Percentiles rank a stretch among this genome's conserved stretches.
Evolutionary conservation across 1,140 invertebrate genomes (phyloP).

Genomic region (Gerris buenoi): DNA sequence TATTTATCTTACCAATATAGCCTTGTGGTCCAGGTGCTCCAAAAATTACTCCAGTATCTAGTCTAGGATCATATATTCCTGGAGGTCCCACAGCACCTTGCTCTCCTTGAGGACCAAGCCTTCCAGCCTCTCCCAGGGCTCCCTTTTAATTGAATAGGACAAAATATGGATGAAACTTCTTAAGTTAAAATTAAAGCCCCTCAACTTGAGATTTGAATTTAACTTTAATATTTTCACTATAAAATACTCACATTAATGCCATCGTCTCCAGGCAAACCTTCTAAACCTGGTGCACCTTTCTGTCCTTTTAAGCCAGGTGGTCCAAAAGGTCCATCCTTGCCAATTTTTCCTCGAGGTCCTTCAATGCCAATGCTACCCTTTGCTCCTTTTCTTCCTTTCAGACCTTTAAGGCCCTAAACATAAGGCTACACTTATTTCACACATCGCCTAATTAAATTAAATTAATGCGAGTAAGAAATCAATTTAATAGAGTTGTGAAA

Average conservation of each 20-base stretch:
- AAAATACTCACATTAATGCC: slow-evolving; percentile 8
- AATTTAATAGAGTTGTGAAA: background rate
- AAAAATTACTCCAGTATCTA: background rate
- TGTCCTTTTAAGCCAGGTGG: slow-evolving; percentile 45
- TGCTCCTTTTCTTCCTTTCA: slow-evolving; percentile 21
- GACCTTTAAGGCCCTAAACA: slow-evolving; percentile 22
- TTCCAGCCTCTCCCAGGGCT: slow-evolving; percentile 18
- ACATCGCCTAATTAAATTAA: too few relatives aligned
- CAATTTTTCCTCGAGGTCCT: slow-evolving; percentile 50
- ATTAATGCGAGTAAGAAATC: too few relatives aligned
- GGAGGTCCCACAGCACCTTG: slow-evolving; percentile 10
- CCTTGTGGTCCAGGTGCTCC: slow-evolving; percentile 49
- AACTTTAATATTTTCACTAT: too few relatives aligned
- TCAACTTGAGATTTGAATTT: too few relatives aligned
- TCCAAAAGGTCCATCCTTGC: slow-evolving; percentile 46
- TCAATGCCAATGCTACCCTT: slow-evolving; percentile 48
- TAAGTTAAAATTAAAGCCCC: too few relatives aligned
- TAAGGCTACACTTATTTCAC: background rate
- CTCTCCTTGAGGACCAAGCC: slow-evolving; percentile 38
- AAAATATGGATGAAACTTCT: too few relatives aligned
- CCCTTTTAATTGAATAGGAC: too few relatives aligned
- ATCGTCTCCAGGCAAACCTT: slow-evolving; percentile 58
- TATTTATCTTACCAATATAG: slow-evolving; percentile 34
- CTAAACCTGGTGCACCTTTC: slow-evolving; percentile 56
- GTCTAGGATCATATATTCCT: slow-evolving; percentile 10